phyloP scores from a whole-genome alignment of 2,113 vertebrate species.

The Varanus salvator region DNA sequence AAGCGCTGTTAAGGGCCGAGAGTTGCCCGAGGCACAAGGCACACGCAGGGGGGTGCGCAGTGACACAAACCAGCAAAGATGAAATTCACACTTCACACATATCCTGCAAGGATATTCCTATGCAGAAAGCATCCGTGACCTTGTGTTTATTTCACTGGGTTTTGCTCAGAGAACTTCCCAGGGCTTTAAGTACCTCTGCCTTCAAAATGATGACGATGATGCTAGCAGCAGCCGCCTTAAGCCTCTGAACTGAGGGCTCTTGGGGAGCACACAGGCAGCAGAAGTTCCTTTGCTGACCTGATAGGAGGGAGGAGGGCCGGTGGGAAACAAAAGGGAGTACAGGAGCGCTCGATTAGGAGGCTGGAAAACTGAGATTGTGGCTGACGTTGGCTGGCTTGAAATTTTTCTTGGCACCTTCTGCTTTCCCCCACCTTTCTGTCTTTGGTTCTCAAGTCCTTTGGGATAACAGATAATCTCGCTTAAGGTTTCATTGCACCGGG shows the following conservation, averaged over 20 bases:
- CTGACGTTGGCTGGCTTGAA: neutral
- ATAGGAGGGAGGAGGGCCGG: neutral
- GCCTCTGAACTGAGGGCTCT: neutral
- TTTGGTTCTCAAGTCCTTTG: neutral
- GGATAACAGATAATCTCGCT: neutral
- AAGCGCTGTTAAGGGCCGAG: neutral
- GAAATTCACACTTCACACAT: neutral
- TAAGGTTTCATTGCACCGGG: neutral
- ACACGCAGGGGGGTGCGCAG: fast-evolving
- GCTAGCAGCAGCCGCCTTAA: too few species aligned
- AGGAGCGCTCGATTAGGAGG: neutral
- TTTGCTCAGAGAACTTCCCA: neutral
- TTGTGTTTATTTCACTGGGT: neutral
- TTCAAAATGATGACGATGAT: neutral
- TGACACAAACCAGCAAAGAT: neutral
- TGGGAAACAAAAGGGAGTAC: neutral
- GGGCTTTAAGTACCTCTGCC: neutral
- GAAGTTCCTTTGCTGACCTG: neutral
- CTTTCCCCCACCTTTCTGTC: neutral
- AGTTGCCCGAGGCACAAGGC: neutral
- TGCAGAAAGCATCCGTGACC: neutral
- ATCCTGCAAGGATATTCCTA: neutral
- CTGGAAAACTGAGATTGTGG: neutral
- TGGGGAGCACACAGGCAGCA: neutral
- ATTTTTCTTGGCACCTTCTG: neutral